These are phyloP conservation scores for Clarias fuscus DNA, from an alignment of 2,797 vertebrate species.

Conservation along the genomic window DNA sequence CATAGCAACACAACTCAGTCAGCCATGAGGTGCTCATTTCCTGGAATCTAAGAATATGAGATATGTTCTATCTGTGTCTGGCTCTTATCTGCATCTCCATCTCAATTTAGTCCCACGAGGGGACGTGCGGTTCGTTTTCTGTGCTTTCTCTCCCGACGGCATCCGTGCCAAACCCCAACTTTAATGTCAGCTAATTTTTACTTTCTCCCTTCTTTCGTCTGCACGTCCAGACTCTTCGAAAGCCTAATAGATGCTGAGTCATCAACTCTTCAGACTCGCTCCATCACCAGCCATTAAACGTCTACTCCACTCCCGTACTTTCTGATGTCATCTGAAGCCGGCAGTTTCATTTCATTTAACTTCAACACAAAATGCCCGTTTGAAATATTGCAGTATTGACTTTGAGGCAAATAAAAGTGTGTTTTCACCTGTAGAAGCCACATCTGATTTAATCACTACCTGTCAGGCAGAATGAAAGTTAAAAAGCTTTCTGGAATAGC, in stretches of 20 bases:
- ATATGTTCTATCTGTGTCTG: constrained; percentile 35
- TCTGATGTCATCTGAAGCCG: constrained; percentile 22
- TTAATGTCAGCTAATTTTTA: constrained; percentile 51
- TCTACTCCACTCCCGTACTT: constrained; percentile 21
- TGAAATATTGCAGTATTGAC: constrained; percentile 36
- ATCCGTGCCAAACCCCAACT: constrained; percentile 39
- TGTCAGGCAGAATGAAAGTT: constrained; percentile 36
- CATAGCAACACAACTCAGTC: constrained; percentile 34
- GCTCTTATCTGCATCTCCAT: constrained; percentile 56
- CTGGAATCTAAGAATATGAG: constrained; percentile 20
- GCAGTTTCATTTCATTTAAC: constrained; percentile 24
- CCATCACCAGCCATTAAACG: constrained; percentile 50
- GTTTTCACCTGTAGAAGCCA: constrained; percentile 21
- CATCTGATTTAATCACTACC: constrained; percentile 38
- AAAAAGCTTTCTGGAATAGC: constrained; percentile 41
- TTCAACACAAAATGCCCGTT: constrained; percentile 27
- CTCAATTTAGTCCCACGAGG: constrained; percentile 68
- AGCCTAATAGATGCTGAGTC: constrained; percentile 54
- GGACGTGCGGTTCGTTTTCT: constrained; percentile 60
- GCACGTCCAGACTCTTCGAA: constrained; percentile 52
- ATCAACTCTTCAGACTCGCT: constrained; percentile 41
- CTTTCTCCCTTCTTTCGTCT: constrained; percentile 56
- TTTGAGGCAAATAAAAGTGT: constrained; percentile 33
- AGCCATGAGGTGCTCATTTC: constrained; percentile 23
- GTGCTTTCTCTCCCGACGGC: constrained; percentile 48